A percentile compares a stretch with the other conserved stretches of the same genome.
Evolutionary conservation across 2,888 invertebrate species (phyloP).

Genomic region (Andrena minutula): DNA sequence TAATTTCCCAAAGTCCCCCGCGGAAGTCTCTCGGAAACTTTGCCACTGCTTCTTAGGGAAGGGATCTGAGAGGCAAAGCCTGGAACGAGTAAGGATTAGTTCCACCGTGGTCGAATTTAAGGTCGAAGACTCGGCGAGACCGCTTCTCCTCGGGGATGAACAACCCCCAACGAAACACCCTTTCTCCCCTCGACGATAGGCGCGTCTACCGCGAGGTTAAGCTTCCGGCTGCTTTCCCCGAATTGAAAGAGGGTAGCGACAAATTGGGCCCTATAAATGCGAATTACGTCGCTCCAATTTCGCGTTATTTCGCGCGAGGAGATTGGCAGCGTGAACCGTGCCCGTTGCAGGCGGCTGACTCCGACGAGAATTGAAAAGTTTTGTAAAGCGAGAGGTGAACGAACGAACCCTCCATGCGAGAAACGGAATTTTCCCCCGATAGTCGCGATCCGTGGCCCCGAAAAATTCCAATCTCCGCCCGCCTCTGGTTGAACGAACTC

Average conservation of each 20-base stretch:
- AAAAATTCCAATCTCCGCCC: neutral
- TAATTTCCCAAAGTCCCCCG: neutral
- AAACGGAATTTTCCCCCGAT: neutral
- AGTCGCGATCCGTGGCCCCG: neutral
- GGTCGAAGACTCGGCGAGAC: neutral
- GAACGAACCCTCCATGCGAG: neutral
- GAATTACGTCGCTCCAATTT: neutral
- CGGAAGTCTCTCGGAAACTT: neutral
- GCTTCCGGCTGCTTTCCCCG: too few species aligned
- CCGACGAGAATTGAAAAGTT: neutral
- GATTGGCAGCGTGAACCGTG: neutral
- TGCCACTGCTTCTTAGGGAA: too few species aligned
- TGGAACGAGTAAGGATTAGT: neutral
- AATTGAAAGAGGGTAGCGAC: neutral
- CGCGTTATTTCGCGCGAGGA: neutral
- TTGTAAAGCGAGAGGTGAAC: neutral
- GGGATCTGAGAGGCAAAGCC: too few species aligned
- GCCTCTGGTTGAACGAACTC: slow-evolving; percentile 1
- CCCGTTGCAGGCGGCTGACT: neutral
- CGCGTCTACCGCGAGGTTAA: too few species aligned
- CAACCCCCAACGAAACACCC: too few species aligned
- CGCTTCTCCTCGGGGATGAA: too few species aligned
- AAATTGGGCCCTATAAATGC: neutral
- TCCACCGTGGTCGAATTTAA: neutral
- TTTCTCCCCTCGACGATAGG: too few species aligned